These are phyloP conservation scores for Hyaena hyaena DNA, from an alignment of 2,113 vertebrate genomes.

Conservation along the genomic window DNA sequence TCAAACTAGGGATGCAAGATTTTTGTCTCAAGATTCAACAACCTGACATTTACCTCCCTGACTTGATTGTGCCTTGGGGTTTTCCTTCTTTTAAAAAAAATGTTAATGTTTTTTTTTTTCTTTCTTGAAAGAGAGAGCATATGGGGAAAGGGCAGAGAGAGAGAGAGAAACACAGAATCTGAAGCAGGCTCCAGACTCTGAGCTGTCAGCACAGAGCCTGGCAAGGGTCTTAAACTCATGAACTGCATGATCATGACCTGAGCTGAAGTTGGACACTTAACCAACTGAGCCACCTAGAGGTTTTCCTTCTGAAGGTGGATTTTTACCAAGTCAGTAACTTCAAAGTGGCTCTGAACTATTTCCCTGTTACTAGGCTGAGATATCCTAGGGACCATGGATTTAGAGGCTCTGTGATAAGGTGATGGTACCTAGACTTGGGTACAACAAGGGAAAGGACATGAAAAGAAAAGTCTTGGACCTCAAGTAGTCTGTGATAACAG, in stretches of 20 bases:
- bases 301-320: not conserved
- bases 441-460: not conserved
- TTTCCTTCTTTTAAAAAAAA: not conserved
- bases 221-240: no score
- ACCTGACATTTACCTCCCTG: not conserved
- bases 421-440: not conserved
- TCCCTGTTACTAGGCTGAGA: not conserved
- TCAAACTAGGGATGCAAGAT: not conserved
- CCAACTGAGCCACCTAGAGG: no score
- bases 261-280: no score
- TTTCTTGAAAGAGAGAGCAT: no score
- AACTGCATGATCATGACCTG: no score
- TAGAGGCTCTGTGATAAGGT: not conserved
- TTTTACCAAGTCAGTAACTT: not conserved
- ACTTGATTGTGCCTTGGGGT: not conserved
- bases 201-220: no score
- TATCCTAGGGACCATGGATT: not conserved
- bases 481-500: not conserved
- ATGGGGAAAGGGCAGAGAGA: no score
- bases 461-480: not conserved
- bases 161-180: no score
- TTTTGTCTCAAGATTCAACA: not conserved
- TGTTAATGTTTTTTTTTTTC: no score
- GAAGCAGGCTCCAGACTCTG: no score
- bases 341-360: not conserved